Conservation (phyloP, 64 coral and sea anemone genomes). For the Astreopora myriophthalma region DNA sequence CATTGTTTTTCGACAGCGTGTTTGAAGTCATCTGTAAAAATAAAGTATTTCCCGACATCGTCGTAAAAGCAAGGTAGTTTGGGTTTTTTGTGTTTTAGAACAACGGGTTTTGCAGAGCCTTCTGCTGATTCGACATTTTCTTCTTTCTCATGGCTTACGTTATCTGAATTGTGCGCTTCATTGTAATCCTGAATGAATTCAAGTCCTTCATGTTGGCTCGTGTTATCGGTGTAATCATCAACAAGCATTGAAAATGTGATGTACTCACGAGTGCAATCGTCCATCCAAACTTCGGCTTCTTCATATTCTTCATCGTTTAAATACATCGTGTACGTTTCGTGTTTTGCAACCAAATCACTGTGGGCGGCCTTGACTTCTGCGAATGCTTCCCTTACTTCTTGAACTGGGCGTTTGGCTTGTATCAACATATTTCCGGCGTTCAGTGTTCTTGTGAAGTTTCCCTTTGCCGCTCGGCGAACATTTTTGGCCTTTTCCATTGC, state of each 20-base stretch:
- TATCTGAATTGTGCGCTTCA: not conserved
- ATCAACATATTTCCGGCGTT: not conserved
- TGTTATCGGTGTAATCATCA: not conserved
- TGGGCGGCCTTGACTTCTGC: slow-evolving; percentile 7
- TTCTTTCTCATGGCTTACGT: not conserved
- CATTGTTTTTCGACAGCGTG: slow-evolving; percentile 67
- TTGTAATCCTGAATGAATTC: not conserved
- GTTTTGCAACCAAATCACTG: slow-evolving; percentile 2
- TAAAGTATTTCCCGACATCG: slow-evolving; percentile 68
- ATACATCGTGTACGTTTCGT: slow-evolving; percentile 43
- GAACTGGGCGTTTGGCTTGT: not conserved
- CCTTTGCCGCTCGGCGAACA: not conserved
- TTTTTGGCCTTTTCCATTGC: not conserved
- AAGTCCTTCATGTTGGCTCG: not conserved
- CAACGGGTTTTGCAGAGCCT: not conserved
- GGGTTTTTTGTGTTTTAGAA: slow-evolving; percentile 69
- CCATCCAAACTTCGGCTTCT: slow-evolving; percentile 58
- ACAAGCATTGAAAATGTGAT: not conserved
- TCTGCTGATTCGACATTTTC: not conserved
- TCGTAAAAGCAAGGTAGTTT: slow-evolving; percentile 38
- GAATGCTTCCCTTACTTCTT: not conserved
- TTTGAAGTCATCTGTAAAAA: slow-evolving; percentile 62
- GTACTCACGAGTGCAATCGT: slow-evolving; percentile 5
- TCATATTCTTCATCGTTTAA: slow-evolving; percentile 49
- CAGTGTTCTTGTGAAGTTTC: not conserved